phyloP scores from a whole-genome alignment of 2,797 vertebrate genomes.

The Chelonia mydas region DNA sequence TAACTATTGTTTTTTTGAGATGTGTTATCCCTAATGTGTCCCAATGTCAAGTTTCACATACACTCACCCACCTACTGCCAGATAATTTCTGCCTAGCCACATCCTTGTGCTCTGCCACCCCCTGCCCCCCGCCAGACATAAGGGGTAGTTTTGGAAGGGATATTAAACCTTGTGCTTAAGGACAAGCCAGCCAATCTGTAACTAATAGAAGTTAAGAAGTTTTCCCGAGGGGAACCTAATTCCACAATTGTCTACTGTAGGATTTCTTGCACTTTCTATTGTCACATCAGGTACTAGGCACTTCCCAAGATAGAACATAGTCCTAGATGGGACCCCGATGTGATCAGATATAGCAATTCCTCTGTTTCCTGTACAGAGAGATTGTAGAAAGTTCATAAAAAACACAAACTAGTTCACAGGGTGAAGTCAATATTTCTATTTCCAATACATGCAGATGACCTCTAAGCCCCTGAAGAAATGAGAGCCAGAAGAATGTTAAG shows the following conservation, averaged over 20 bases:
- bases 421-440: background rate
- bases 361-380: background rate
- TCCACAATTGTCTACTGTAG: accelerated
- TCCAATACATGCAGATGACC: background rate
- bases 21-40: background rate
- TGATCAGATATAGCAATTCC: background rate
- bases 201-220: accelerated
- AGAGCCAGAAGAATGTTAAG: slow-evolving; percentile 70
- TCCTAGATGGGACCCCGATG: no score
- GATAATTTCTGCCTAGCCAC: background rate
- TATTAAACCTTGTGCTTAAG: background rate
- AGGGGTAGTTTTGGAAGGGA: background rate
- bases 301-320: background rate
- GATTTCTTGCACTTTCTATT: accelerated
- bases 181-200: background rate
- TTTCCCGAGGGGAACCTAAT: background rate
- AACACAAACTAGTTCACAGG: background rate
- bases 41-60: background rate
- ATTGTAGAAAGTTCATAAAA: background rate
- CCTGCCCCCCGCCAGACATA: background rate
- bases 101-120: background rate
- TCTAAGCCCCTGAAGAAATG: slow-evolving; percentile 58
- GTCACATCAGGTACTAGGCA: accelerated
- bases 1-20: no score
- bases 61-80: background rate